phyloP scores from a whole-genome alignment of 2,113 vertebrate species.

The Eleginops maclovinus region DNA sequence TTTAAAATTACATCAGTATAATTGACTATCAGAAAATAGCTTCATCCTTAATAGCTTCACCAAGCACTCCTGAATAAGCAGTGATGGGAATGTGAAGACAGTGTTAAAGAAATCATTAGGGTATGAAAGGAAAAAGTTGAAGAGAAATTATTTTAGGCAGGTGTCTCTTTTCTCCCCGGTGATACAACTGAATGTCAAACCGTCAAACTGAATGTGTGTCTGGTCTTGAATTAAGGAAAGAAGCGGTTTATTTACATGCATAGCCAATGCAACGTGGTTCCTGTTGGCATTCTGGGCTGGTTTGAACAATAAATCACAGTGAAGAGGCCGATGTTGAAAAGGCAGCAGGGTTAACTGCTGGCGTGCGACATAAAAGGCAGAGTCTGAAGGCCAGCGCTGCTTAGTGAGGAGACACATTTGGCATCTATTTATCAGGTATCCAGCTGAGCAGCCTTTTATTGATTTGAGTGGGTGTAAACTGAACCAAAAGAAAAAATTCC shows the following conservation, averaged over 20 bases:
- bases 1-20: constrained; percentile 47
- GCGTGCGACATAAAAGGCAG: constrained; percentile 38
- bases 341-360: constrained; percentile 50
- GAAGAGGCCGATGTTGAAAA: constrained; percentile 21
- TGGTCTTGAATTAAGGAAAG: constrained; percentile 5
- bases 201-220: constrained; percentile 6
- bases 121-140: background rate
- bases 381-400: constrained; percentile 53
- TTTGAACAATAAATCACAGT: constrained; percentile 38
- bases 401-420: constrained; percentile 47
- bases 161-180: constrained; percentile 1
- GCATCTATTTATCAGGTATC: constrained; percentile 59
- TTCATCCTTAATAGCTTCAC: constrained; percentile 35
- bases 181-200: background rate
- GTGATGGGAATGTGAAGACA: constrained; percentile 22
- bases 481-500: constrained; percentile 36
- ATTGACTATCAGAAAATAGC: constrained; percentile 48
- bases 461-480: constrained; percentile 46
- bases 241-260: background rate
- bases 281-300: constrained; percentile 18
- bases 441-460: constrained; percentile 43
- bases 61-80: constrained; percentile 29
- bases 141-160: constrained; percentile 2
- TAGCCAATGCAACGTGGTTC: background rate
- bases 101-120: constrained; percentile 26